Evolutionary conservation across 2,797 vertebrate species (phyloP).

Genomic region (Chloroceryle amazona): DNA sequence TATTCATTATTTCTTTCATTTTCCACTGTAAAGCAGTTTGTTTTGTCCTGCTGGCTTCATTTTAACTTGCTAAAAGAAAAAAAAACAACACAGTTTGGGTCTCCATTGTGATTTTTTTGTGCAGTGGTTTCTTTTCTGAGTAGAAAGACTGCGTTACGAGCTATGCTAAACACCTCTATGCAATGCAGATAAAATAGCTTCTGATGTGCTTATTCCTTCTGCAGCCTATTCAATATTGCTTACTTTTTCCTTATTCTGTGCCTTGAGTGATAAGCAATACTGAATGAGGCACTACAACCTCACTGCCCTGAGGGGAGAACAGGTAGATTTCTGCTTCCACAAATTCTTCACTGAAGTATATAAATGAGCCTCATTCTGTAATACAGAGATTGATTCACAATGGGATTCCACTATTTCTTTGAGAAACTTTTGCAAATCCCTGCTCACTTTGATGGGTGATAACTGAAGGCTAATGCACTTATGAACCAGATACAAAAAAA

Average conservation of each 20-base stretch:
- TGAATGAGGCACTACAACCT: background rate
- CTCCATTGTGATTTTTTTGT: background rate
- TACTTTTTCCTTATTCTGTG: background rate
- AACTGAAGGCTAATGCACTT: background rate
- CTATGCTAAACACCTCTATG: background rate
- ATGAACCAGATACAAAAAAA: background rate
- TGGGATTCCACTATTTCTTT: background rate
- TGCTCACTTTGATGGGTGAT: background rate
- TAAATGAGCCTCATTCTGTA: background rate
- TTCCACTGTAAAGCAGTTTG: background rate
- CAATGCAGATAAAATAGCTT: background rate
- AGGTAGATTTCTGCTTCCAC: conserved; percentile 8
- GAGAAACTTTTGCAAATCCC: background rate
- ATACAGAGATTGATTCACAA: background rate
- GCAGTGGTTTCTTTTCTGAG: background rate
- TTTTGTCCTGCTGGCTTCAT: background rate
- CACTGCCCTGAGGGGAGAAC: background rate
- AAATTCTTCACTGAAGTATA: background rate
- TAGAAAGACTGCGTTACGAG: background rate
- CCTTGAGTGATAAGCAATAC: conserved; percentile 8
- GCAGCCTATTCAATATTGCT: background rate
- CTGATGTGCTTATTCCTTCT: conserved; percentile 1
- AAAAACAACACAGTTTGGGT: background rate
- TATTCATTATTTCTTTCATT: background rate
- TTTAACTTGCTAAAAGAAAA: background rate